Base-by-base conservation (phyloP, 2,797 vertebrate species). In the Helarctos malayanus region DNA sequence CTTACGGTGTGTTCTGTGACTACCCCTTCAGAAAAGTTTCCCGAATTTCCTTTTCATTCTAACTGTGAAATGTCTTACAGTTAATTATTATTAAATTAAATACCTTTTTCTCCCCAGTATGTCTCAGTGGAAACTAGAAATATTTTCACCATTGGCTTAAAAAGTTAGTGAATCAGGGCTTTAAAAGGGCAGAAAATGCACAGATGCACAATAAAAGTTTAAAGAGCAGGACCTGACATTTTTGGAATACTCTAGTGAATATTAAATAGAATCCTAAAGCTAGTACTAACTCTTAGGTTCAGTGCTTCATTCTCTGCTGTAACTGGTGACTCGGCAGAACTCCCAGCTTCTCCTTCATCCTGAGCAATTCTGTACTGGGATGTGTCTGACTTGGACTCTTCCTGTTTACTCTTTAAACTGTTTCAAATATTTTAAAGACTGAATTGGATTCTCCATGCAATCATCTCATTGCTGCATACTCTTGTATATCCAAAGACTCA, bases 121-220 rank as follows among this genome's bases (percentile, higher is more conserved):
- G 18, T 92, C 83, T 93, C 61, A 61, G 25, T 69, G 71, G 38
- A 94, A 84, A 89, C 56, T 85, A 89, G 83, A 92, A 92, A 94
- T 89, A 97, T 95, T 97, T 97, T 94, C 45, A 94, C 61, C 59
- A 96, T 68, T 88, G 92, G 25, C 81, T 97, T 87, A 95, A 96
- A 92, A 94, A 93, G n/a, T 88, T 93, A 94, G 89, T 93, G 83
- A 96, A 95, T 96, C 71, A 87, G 35, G 71, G 27, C 19, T 97
- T 96, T 92, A 87, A 97, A 97, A 96, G 93, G 94, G 83, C 93
- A 97, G 19, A 87, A 96, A 96, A 98, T 92, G 84, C 95, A 96
- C 92, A 96, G 92, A 95, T 94, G 71, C 41, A 94, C 94, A 95
- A 95, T 97, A 95, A 92, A 97, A 95, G 61, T 88, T 90, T 90